These are phyloP conservation scores for Telmatherina bonti DNA, from an alignment of 2,797 vertebrate species.

Conservation along the genomic window DNA sequence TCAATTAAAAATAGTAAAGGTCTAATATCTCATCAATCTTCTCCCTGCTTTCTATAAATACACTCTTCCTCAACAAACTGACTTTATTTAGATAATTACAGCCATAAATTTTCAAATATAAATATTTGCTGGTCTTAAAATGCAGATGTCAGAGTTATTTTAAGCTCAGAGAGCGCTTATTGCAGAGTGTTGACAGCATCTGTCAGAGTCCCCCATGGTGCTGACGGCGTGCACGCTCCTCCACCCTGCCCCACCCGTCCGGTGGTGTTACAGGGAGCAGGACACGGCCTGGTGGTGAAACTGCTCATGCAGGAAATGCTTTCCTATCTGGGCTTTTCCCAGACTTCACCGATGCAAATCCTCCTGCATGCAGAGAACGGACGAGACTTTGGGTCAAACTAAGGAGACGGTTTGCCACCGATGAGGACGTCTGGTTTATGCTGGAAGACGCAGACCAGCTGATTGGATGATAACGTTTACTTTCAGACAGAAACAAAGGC, in stretches of 20 bases:
- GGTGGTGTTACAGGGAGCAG: constrained; percentile 47
- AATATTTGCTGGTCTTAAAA: not conserved
- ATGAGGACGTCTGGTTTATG: constrained; percentile 24
- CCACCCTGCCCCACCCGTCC: constrained; percentile 1
- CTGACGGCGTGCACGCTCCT: constrained; percentile 17
- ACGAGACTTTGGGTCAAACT: constrained; percentile 10
- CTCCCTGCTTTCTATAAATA: not conserved
- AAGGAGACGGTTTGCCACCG: not conserved
- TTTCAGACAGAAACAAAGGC: constrained; percentile 18
- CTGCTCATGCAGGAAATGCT: constrained; percentile 56
- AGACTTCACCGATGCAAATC: constrained; percentile 40
- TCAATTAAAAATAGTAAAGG: no score
- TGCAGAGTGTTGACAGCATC: constrained; percentile 50
- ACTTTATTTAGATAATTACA: not conserved
- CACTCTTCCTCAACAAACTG: not conserved
- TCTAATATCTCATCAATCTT: no score
- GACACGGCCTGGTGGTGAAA: constrained; percentile 50
- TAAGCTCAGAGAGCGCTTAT: constrained; percentile 33
- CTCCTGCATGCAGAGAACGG: constrained; percentile 15
- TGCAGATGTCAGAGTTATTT: constrained; percentile 27
- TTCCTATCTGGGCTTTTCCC: constrained; percentile 59
- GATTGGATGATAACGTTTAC: constrained; percentile 11
- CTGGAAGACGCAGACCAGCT: constrained; percentile 11
- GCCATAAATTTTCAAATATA: not conserved
- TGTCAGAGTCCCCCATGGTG: constrained; percentile 24